Base-by-base conservation (phyloP, 2,113 vertebrate species). In the Tapirus terrestris region DNA sequence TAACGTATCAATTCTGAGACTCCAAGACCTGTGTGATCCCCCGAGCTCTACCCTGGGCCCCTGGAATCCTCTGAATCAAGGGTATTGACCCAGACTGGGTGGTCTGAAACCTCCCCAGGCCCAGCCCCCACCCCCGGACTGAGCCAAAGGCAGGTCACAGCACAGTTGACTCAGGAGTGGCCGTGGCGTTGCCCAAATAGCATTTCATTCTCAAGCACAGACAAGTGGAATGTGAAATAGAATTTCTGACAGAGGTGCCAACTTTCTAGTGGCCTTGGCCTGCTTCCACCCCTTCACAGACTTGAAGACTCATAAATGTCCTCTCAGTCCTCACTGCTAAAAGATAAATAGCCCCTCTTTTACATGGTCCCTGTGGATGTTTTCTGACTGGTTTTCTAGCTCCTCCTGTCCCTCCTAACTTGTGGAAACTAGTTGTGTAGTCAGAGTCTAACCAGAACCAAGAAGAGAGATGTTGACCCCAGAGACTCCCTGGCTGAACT, bases 161-260 rank as follows among this genome's bases (percentile, higher is more conserved):
- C 58, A 18, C 58, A 21, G 27, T 27, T 33, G n/a, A 45, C 56
- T 87, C 27, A 2, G 20, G 76, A 89, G 43, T 7, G 61, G 39
- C 76, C 39, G 20, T 17, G 36, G 73, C 8, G 70, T 77, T 61
- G 77, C 39, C 80, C 4, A 48, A 56, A 51, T 21, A 77, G 56
- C 84, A 13, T 86, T 91, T 95, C 81, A 61, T 94, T 81, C 76
- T 75, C 88, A 72, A 84, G 68, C 48, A 79, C 68, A 91, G 73
- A 89, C n/a, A 14, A 81, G 58, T 63, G 58, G 82, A 82, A 91
- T 95, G 87, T 91, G 68, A 93, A 88, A 27, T 58, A 51, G 23
- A 85, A 53, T 91, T 94, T 88, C 72, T 73, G 53, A 81, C 81
- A 75, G 76, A 91, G 88, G 7, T 88, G 76, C 94, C 68, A 94